These are phyloP conservation scores for Allolobophora icterica DNA, from an alignment of 2,888 invertebrate genomes.

Conservation along the genomic window DNA sequence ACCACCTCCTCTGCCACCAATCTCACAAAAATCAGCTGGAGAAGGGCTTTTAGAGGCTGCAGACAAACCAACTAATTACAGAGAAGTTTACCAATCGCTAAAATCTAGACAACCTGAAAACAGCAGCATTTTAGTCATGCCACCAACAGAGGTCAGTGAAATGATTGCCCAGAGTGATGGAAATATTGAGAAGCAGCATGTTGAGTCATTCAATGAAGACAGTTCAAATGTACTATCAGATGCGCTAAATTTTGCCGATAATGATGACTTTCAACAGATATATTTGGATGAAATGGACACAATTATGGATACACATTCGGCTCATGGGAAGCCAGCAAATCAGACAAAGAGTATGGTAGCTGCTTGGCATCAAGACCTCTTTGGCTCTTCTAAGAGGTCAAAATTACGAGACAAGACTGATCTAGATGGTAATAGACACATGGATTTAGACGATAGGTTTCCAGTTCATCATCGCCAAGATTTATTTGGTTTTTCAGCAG, in stretches of 20 bases:
- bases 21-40: not conserved
- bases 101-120: not conserved
- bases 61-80: not conserved
- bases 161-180: not conserved
- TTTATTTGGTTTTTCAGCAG: not conserved
- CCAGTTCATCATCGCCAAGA: slow-evolving; percentile 14
- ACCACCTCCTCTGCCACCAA: not conserved
- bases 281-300: slow-evolving; percentile 19
- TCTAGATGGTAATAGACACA: not conserved
- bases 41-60: not conserved
- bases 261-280: not conserved
- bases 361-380: slow-evolving; percentile 19
- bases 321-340: not conserved
- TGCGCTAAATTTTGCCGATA: slow-evolving; percentile 11
- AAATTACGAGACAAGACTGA: slow-evolving; percentile 6
- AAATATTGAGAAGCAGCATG: not conserved
- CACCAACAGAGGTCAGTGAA: not conserved
- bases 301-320: slow-evolving; percentile 19
- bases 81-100: not conserved
- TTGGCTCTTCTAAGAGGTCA: not conserved
- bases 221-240: slow-evolving; percentile 24
- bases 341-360: not conserved
- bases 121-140: not conserved
- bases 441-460: not conserved
- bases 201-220: slow-evolving; percentile 28